Evolutionary conservation across 2,888 invertebrate species (phyloP), one percentile per base, ranked within the genome.

Genomic region (Scaptomyza polygonia): DNA sequence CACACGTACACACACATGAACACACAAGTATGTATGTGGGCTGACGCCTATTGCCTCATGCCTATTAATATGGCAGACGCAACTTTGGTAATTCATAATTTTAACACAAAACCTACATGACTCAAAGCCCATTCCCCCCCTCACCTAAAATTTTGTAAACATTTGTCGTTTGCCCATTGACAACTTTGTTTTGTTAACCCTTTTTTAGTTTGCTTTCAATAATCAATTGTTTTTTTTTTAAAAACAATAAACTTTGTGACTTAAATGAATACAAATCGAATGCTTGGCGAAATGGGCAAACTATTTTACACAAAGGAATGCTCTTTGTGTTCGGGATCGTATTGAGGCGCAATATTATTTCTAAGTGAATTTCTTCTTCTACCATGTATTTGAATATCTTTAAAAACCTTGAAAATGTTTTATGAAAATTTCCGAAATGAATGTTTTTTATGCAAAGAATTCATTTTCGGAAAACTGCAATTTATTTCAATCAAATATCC

Each of bases 21-120:
- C 5, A 7, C 11, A 7, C 25, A 48, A 32, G 49, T 29, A 16
- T 25, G 2, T 12, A 54, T 47, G 58, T 66, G 44, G 51, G 25
- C 5, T 45, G 49, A 25, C 30, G 49, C 42, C 51, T 36, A 8
- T 53, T 40, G 45, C 62, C 62, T 86, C 79, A 80, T 76, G 32
- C 44, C 49, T 76, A 80, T 79, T 76, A 76, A 62, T 69, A 86
- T 66, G 61, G 43, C 63, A 66, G 47, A 58, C 56, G 29, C 18
- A 57, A 42, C 48, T 57, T 49, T 58, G 54, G 68, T 76, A 76
- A 86, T 80, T 80, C 83, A 86, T 79, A 69, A 79, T 64, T 65
- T 52, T 67, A 59, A 45, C 62, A 40, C 62, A 36, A n/a, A 21
- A 9, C 30, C 3, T n/a, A 48, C 30, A 65, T 71, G 39, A 78